Evolutionary conservation across 2,888 invertebrate species (phyloP), one percentile per base, ranked within the genome.

Genomic region (Tineola bisselliella): DNA sequence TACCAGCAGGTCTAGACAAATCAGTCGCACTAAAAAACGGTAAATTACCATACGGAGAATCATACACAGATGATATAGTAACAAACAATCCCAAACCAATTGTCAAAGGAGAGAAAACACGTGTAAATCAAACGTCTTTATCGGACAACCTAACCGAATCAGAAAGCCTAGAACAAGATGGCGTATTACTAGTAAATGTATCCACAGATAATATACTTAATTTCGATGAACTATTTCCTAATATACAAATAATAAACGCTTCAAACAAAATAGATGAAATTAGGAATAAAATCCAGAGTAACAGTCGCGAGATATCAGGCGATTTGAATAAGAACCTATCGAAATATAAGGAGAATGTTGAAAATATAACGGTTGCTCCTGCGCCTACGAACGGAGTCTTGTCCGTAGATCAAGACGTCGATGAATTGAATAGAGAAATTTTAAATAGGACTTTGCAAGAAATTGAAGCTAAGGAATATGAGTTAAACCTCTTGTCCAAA

Each of bases 281-380:
- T 0, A 82, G 83, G 6, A 87, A 87, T 62, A 88, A 88, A 70
- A 87, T 88, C 56, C 88, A 88, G 67, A 88, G 88, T 64, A 88
- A 88, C 61, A 88, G 87, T 63, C 70, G 88, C 64, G 88, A 88
- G 70, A 88, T 88, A 43, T 87, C 83, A 43, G 88, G 88, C 8
- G 88, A 87, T 68, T 75, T 76, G 17, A 87, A 84, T 54, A 84
- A 73, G 30, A 76, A 87, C 65, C 67, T 87, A 0, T 66, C 65
- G 25, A 87, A 84, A 68, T 73, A 79, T 11, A 87, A 87, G 70
- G 81, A 78, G 54, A 60, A 82, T 15, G 81, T 83, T 18, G 86
- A 84, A n/a, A 86, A 87, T 63, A 68, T 84, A 19, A 86, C 84
- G 4, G 72, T 87, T 8, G 87, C 79, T 56, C 87, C 87, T 13